Percentiles rank a stretch among this genome's conserved stretches.
phyloP scores from a whole-genome alignment of 2,113 vertebrate genomes.

The Phyllostomus discolor region DNA sequence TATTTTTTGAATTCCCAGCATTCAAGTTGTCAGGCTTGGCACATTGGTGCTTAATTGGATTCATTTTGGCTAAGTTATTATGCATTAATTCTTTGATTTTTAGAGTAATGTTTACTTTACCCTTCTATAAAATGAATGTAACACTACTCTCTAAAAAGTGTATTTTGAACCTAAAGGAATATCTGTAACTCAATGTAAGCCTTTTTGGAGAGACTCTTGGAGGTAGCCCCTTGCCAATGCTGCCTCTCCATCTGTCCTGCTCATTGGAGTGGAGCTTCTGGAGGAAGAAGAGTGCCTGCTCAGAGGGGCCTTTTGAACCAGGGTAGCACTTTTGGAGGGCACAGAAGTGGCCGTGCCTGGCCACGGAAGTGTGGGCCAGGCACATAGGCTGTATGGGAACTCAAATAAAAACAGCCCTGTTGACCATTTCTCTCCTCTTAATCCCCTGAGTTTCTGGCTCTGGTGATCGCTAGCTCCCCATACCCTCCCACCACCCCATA shows the following conservation, averaged over 20 bases:
- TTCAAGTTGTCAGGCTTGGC: neutral
- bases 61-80: neutral
- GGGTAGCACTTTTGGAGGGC: neutral
- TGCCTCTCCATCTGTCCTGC: neutral
- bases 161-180: neutral
- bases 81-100: neutral
- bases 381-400: neutral
- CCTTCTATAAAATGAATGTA: neutral
- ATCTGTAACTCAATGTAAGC: neutral
- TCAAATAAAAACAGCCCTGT: neutral
- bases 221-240: no score
- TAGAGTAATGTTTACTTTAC: neutral
- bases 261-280: neutral
- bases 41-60: neutral
- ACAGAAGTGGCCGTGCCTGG: no score
- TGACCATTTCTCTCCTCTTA: neutral
- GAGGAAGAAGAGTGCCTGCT: neutral
- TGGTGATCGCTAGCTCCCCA: no score
- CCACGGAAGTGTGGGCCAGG: no score
- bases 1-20: neutral
- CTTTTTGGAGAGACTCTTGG: neutral
- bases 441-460: neutral
- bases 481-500: rapidly evolving
- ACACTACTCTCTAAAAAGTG: neutral
- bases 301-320: neutral